Conservation (phyloP, 2,113 vertebrate species). For the Lophotis ruficrista region DNA sequence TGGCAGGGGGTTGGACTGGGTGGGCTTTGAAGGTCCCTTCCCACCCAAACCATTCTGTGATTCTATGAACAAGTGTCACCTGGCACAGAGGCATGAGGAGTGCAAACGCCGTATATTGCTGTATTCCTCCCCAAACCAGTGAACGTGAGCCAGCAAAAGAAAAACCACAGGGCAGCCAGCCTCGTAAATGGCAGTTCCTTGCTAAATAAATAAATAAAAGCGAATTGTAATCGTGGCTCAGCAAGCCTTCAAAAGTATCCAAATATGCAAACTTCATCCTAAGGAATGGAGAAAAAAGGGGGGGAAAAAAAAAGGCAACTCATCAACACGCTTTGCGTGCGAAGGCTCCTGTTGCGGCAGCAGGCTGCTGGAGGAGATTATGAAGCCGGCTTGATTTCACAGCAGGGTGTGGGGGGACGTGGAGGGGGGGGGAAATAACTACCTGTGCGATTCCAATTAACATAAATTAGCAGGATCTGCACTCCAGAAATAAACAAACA, state of each 20-base stretch:
- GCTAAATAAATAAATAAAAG: background rate
- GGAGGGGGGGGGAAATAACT: background rate
- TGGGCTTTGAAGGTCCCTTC: too few relatives aligned
- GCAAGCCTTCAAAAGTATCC: background rate
- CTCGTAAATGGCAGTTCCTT: background rate
- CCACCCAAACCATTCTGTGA: too few relatives aligned
- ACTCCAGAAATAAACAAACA: background rate
- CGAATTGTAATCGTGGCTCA: background rate
- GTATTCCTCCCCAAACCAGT: background rate
- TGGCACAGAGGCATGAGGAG: background rate
- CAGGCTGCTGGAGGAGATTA: background rate
- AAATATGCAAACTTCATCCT: background rate
- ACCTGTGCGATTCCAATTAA: constrained; percentile 2
- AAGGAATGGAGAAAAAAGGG: background rate
- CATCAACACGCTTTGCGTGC: background rate
- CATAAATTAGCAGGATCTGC: background rate
- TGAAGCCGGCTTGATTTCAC: background rate
- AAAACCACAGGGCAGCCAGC: background rate
- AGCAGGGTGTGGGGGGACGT: background rate
- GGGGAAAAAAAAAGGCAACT: background rate
- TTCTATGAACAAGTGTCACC: background rate
- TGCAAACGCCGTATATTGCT: background rate
- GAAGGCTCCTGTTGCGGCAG: background rate
- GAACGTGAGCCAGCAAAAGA: background rate
- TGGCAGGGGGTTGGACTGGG: too few relatives aligned